Conservation (phyloP, 2,888 invertebrate species). For the Polydesmus complanatus region DNA sequence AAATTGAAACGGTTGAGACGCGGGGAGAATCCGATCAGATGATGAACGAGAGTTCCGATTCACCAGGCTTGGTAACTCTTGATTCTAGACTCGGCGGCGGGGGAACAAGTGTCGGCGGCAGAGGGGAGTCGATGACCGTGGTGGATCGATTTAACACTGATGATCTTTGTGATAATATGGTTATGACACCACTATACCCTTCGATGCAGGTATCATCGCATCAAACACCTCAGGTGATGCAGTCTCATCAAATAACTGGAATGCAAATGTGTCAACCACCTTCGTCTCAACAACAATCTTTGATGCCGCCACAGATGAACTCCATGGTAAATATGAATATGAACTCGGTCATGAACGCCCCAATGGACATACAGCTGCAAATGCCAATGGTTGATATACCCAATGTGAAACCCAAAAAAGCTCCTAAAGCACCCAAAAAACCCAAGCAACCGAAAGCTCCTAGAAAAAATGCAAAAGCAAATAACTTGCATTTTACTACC, state of each 20-base stretch:
- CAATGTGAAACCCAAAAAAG: conserved; percentile 49
- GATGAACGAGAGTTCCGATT: neutral
- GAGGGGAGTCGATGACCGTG: neutral
- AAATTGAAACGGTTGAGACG: neutral
- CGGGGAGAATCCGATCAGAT: neutral
- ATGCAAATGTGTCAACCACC: neutral
- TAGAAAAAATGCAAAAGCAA: conserved; percentile 18
- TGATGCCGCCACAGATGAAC: neutral
- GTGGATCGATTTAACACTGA: neutral
- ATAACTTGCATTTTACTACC: neutral
- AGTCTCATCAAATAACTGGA: neutral
- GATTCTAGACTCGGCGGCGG: neutral
- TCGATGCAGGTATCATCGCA: neutral
- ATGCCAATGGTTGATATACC: neutral
- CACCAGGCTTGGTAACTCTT: neutral
- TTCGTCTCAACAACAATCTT: neutral
- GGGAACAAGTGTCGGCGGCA: no score
- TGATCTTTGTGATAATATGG: neutral
- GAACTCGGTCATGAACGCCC: neutral
- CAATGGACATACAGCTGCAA: neutral
- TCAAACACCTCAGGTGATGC: neutral
- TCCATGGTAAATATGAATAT: no score
- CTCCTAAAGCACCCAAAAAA: conserved; percentile 40
- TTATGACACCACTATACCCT: neutral
- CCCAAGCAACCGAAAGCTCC: conserved; percentile 36